Evolutionary conservation across 2,888 invertebrate genomes (phyloP).

Genomic region (Calameuta pallipes): DNA sequence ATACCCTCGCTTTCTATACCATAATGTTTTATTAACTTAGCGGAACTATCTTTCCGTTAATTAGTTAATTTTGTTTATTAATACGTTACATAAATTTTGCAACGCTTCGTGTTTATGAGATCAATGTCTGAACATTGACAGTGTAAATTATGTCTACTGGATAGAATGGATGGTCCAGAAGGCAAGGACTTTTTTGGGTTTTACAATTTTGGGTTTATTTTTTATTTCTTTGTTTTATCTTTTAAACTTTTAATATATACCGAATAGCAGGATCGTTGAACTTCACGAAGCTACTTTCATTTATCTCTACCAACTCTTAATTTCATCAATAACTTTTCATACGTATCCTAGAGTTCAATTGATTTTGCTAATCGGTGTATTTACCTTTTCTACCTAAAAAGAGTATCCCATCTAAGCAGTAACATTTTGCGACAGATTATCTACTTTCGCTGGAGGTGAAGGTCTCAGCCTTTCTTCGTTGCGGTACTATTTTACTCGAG

Average conservation of each 20-base stretch:
- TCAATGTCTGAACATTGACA: not conserved
- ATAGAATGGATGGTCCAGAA: not conserved
- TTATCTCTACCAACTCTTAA: not conserved
- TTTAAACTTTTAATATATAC: not conserved
- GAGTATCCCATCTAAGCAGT: not conserved
- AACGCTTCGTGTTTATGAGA: not conserved
- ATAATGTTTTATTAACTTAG: not conserved
- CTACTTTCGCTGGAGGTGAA: constrained; percentile 61
- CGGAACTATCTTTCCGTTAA: not conserved
- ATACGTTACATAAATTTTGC: not conserved
- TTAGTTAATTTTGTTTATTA: not conserved
- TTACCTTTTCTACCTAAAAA: not conserved
- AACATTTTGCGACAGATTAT: constrained; percentile 48
- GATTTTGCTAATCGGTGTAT: not conserved
- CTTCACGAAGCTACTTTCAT: not conserved
- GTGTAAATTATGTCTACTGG: not conserved
- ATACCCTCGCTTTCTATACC: not conserved
- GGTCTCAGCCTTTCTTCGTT: constrained; percentile 35
- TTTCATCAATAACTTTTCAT: not conserved
- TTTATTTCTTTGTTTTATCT: not conserved
- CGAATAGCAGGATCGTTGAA: not conserved
- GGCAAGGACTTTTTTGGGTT: not conserved
- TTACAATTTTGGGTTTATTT: not conserved
- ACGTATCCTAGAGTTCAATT: not conserved
- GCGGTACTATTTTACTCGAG: constrained; percentile 40